These are phyloP conservation scores for Hydroisotoma schaefferi DNA, from an alignment of 2,888 invertebrate species.

Conservation along the genomic window DNA sequence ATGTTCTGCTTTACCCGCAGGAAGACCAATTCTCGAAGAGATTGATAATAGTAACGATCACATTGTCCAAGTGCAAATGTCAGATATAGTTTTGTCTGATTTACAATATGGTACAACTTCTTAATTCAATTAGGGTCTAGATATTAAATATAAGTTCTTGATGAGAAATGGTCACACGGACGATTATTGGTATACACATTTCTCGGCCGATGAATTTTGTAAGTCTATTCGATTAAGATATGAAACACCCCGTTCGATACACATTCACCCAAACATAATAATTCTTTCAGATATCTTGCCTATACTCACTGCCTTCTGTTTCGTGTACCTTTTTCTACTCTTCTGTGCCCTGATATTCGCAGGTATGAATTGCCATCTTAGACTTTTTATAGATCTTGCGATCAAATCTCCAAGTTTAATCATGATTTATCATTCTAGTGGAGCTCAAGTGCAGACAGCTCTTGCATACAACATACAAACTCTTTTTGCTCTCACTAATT, in stretches of 20 bases:
- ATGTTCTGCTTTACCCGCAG: too few species aligned
- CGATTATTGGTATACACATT: constrained; percentile 82
- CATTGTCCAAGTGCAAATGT: too few species aligned
- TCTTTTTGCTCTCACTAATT: constrained; percentile 70
- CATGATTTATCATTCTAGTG: constrained; percentile 59
- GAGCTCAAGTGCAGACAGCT: constrained; percentile 74
- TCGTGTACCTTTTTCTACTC: constrained; percentile 69
- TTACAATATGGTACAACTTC: too few species aligned
- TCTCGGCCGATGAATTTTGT: constrained; percentile 94
- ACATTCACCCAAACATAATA: neutral
- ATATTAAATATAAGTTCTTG: constrained; percentile 72
- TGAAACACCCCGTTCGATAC: constrained; percentile 11
- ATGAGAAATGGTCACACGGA: constrained; percentile 83
- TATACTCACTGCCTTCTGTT: constrained; percentile 69
- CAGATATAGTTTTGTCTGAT: constrained; percentile 46
- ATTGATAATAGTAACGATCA: too few species aligned
- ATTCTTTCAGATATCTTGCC: constrained; percentile 73
- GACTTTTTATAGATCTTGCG: constrained; percentile 29
- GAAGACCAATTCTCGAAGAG: too few species aligned
- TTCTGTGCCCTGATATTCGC: constrained; percentile 68
- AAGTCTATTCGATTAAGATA: constrained; percentile 54
- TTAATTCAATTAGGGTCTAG: constrained; percentile 61
- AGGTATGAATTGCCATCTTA: constrained; percentile 53
- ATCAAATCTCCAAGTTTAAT: constrained; percentile 1
- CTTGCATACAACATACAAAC: constrained; percentile 81